Conservation (phyloP, 2,797 vertebrate species). For the Pseudochaenichthys georgianus region DNA sequence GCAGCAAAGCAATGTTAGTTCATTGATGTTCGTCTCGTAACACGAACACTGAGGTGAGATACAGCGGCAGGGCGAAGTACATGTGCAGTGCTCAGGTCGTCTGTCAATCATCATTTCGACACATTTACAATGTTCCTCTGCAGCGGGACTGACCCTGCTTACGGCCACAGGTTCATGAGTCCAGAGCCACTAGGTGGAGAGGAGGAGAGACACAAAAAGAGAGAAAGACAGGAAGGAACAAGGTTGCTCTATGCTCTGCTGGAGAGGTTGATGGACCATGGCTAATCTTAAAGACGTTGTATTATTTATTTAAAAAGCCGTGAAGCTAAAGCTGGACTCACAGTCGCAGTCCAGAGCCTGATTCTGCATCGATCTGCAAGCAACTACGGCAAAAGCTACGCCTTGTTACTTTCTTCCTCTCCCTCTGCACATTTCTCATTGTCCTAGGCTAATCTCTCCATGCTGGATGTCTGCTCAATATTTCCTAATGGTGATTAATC, state of each 20-base stretch:
- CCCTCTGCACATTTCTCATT: slow-evolving; percentile 50
- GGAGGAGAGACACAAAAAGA: slow-evolving; percentile 55
- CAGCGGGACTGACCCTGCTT: slow-evolving; percentile 57
- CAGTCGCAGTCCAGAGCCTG: slow-evolving; percentile 71
- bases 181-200: slow-evolving; percentile 59
- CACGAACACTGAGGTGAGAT: slow-evolving; percentile 53
- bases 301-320: slow-evolving; percentile 88
- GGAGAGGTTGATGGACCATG: slow-evolving; percentile 81
- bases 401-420: slow-evolving; percentile 64
- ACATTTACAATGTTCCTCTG: slow-evolving; percentile 57
- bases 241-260: slow-evolving; percentile 70
- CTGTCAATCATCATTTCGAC: slow-evolving; percentile 47
- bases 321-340: slow-evolving; percentile 79
- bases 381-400: slow-evolving; percentile 62
- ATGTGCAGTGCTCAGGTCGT: slow-evolving; percentile 50
- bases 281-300: slow-evolving; percentile 83
- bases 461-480: slow-evolving; percentile 79
- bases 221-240: slow-evolving; percentile 62
- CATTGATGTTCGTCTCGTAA: slow-evolving; percentile 65
- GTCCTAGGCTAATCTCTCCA: slow-evolving; percentile 54
- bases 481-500: slow-evolving; percentile 85
- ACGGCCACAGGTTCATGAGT: slow-evolving; percentile 79
- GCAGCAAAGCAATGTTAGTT: slow-evolving; percentile 56
- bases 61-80: slow-evolving; percentile 59
- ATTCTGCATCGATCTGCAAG: slow-evolving; percentile 74